Evolutionary conservation across 2,797 vertebrate species (phyloP).

Genomic region (Phaenicophaeus curvirostris): DNA sequence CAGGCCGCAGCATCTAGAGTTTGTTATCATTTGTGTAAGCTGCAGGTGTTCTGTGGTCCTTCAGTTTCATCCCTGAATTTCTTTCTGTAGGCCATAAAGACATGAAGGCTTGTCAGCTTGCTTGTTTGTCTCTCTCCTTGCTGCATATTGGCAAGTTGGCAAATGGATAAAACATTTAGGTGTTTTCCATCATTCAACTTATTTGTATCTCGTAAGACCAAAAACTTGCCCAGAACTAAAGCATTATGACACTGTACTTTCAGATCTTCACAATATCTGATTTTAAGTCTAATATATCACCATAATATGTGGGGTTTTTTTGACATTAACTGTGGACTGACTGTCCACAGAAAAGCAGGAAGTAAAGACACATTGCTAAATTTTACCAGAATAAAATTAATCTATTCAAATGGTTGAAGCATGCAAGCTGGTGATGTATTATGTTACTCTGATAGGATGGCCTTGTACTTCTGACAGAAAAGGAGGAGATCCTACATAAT

Average conservation of each 20-base stretch:
- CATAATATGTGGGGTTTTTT: not conserved
- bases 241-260: not conserved
- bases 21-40: not conserved
- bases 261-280: not conserved
- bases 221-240: not conserved
- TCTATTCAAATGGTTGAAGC: not conserved
- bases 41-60: not conserved
- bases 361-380: not conserved
- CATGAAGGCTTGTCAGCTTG: not conserved
- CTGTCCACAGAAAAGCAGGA: not conserved
- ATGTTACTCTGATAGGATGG: not conserved
- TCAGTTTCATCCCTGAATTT: not conserved
- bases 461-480: constrained; percentile 4
- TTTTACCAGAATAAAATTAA: constrained; percentile 4
- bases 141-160: not conserved
- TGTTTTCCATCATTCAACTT: not conserved
- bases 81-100: not conserved
- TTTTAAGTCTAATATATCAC: not conserved
- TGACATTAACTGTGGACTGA: not conserved
- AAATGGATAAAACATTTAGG: not conserved
- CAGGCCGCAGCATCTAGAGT: not conserved
- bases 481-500: not conserved
- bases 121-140: not conserved
- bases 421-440: not conserved
- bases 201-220: not conserved